These are phyloP conservation scores for Hippasteria phrygiana DNA, from an alignment of 53 echinoderm and acorn worm species.

Conservation along the genomic window DNA sequence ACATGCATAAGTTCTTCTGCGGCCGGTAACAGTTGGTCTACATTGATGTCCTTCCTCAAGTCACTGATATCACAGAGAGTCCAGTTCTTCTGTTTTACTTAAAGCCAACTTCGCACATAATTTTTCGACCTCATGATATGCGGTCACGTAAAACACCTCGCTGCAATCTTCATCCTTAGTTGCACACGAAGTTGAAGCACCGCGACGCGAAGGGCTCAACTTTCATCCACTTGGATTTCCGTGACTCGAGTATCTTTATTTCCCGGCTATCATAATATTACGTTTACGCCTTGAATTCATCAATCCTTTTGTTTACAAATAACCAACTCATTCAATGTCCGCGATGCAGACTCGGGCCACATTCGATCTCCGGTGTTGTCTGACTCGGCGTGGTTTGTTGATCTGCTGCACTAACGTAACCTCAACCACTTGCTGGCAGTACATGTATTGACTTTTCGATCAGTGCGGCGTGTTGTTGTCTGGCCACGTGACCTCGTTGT, in stretches of 20 bases:
- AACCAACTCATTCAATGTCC: background rate
- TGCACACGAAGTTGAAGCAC: background rate
- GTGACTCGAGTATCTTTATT: background rate
- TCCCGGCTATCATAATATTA: background rate
- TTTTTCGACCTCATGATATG: background rate
- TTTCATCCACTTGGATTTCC: background rate
- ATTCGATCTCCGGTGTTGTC: background rate
- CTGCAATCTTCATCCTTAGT: background rate
- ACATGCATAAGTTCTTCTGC: no score
- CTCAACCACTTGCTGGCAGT: background rate
- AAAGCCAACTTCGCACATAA: background rate
- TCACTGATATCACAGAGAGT: no score
- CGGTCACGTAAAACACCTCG: background rate
- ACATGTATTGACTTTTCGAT: constrained; percentile 28
- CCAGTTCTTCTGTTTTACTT: no score
- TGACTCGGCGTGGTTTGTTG: background rate
- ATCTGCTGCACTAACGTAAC: background rate
- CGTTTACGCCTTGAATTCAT: background rate
- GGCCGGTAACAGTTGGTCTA: no score
- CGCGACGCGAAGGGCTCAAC: background rate
- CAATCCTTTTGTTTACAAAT: constrained; percentile 52
- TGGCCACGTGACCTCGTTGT: constrained; percentile 46
- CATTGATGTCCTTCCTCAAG: no score
- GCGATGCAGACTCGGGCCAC: background rate
- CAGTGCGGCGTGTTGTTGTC: constrained; percentile 21